Conservation (phyloP, 2,113 vertebrate species). For the Protobothrops flavoviridis region DNA sequence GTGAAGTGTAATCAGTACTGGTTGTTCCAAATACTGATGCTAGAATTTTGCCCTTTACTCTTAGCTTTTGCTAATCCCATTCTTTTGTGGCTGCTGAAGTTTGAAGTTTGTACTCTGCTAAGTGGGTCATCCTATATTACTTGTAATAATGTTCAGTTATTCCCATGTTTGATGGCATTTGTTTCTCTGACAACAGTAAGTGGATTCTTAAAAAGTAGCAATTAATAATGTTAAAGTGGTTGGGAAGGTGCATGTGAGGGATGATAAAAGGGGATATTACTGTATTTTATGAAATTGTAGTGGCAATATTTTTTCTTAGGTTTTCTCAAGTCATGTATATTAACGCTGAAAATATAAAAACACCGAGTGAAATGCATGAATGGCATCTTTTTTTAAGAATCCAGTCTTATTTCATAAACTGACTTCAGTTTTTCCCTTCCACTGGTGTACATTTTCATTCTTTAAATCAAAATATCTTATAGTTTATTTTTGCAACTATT, state of each 20-base stretch:
- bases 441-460: neutral
- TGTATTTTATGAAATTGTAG: neutral
- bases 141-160: slow-evolving; percentile 23
- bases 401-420: neutral
- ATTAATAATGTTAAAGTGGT: neutral
- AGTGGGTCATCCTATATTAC: neutral
- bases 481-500: neutral
- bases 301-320: neutral
- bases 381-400: neutral
- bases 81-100: neutral
- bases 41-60: slow-evolving; percentile 3
- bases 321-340: neutral
- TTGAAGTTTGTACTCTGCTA: neutral
- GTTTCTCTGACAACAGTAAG: slow-evolving; percentile 5
- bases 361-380: neutral
- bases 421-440: neutral
- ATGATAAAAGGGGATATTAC: neutral
- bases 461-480: neutral
- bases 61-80: neutral
- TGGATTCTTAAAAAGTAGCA: slow-evolving; percentile 6
- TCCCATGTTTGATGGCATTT: neutral
- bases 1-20: neutral
- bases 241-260: neutral
- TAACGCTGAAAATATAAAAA: neutral
- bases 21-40: neutral